Base-by-base conservation (phyloP, 2,113 vertebrate genomes). In the Oceanodroma tethys region DNA sequence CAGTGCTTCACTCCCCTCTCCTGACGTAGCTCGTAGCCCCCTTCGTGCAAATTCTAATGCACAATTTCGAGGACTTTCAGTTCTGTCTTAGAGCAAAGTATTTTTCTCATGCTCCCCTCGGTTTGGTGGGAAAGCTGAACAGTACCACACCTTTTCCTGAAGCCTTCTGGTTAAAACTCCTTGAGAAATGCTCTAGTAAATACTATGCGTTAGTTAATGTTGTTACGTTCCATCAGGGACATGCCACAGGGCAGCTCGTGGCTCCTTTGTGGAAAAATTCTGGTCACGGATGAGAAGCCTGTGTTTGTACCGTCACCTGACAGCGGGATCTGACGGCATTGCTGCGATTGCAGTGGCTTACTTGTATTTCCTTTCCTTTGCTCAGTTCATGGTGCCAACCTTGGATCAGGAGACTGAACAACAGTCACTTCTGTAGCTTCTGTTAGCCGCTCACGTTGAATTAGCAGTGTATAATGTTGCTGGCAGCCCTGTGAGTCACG, bases 121-220 rank as follows among this genome's bases (percentile, higher is more conserved):
- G 12, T 18, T 53, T 17, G 55, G 14, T 17, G 23, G 67, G 32
- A 15, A 36, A 12, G 43, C 29, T 22, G 34, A 62, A 32, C 5
- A 3, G 13, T 25, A 14, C 14, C 47, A 3, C 5, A 6, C 14
- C 59, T 65, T 45, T 52, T 27, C 8, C 65, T 74, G 55, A 13
- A 5, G 18, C 3, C 11, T 50, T 7, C 36, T 6, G 55, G 17
- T 16, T 52, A 6, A 42, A 71, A 3, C 10, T 45, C 21, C 14
- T 22, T 2, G 32, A 27, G 63, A 16, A 58, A 8, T 0, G 27
- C 55, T 75, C 8, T 5, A 0, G 40, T 20, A 21, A 73, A 8
- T 2, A 0, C 23, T 2, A 0, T 0, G 6, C 2, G 1, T 13
- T 14, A 18, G 48, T 21, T 34, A 12, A 2, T 2, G 36, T 10